These are phyloP conservation scores for Tiliqua scincoides DNA, from an alignment of 2,113 vertebrate species.

Conservation along the genomic window DNA sequence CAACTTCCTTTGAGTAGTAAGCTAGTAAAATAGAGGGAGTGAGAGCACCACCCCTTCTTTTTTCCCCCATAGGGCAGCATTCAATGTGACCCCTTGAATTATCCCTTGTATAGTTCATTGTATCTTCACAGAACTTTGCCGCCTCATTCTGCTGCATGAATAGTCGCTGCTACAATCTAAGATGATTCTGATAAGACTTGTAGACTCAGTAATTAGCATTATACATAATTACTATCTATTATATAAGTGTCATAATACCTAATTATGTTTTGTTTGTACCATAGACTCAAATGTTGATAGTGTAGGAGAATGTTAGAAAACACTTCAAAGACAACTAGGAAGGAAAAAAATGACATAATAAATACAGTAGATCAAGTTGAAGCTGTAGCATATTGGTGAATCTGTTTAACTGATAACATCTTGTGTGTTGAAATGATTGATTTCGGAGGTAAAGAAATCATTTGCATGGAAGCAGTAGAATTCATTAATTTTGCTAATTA, in stretches of 20 bases:
- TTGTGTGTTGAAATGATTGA: slow-evolving; percentile 79
- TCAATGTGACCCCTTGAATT: slow-evolving; percentile 8
- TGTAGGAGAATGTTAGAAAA: slow-evolving; percentile 25
- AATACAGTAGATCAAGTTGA: slow-evolving; percentile 36
- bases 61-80: neutral
- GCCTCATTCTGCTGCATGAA: neutral
- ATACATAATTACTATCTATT: neutral
- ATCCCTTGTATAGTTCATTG: neutral
- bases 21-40: neutral
- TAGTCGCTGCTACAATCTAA: neutral
- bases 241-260: neutral
- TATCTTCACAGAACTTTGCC: neutral
- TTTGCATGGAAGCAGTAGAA: slow-evolving; percentile 84
- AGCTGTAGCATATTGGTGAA: slow-evolving; percentile 64
- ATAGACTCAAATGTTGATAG: slow-evolving; percentile 14
- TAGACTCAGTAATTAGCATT: slow-evolving; percentile 13
- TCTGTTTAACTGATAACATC: slow-evolving; percentile 58
- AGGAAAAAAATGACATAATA: slow-evolving; percentile 28
- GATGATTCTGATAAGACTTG: slow-evolving; percentile 37
- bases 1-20: neutral
- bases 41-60: neutral
- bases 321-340: slow-evolving; percentile 4
- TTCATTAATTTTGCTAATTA: slow-evolving; percentile 90
- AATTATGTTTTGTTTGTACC: slow-evolving; percentile 36
- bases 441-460: slow-evolving; percentile 80